Conservation (phyloP, 2,113 vertebrate genomes). For the Chrysemys picta region DNA sequence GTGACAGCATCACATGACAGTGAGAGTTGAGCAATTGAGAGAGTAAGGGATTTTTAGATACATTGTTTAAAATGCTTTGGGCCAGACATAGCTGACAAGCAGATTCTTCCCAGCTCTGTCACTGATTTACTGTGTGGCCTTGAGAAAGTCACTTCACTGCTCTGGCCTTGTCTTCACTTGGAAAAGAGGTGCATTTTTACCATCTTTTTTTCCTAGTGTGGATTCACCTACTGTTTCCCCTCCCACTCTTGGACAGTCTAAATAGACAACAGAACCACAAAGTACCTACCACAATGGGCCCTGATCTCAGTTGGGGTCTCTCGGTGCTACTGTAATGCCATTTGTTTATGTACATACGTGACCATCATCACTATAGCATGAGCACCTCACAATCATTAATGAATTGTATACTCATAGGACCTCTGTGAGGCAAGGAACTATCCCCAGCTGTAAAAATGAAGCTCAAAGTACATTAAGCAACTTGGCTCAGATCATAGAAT, state of each 20-base stretch:
- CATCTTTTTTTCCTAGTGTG: not conserved
- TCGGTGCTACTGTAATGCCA: not conserved
- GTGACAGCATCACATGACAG: not conserved
- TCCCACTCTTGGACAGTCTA: not conserved
- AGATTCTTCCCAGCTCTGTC: not conserved
- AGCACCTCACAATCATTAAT: not conserved
- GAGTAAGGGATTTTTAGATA: not conserved
- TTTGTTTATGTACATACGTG: not conserved
- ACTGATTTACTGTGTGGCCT: not conserved
- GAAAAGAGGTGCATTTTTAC: not conserved
- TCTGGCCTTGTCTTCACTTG: not conserved
- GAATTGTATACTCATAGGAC: not conserved
- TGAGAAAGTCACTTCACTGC: not conserved
- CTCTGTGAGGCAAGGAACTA: not conserved
- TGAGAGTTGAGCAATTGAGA: not conserved
- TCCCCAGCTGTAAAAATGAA: not conserved
- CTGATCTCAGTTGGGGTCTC: not conserved
- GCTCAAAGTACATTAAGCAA: not conserved
- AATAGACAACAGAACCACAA: not conserved
- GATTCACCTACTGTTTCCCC: not conserved
- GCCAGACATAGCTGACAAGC: not conserved
- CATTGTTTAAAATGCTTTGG: not conserved
- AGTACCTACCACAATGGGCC: not conserved
- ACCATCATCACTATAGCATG: not conserved
- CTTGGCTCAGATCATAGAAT: not conserved